Evolutionary conservation across 2,113 vertebrate genomes (phyloP), one percentile per base, ranked within the genome.

Genomic region (Tor tambroides): DNA sequence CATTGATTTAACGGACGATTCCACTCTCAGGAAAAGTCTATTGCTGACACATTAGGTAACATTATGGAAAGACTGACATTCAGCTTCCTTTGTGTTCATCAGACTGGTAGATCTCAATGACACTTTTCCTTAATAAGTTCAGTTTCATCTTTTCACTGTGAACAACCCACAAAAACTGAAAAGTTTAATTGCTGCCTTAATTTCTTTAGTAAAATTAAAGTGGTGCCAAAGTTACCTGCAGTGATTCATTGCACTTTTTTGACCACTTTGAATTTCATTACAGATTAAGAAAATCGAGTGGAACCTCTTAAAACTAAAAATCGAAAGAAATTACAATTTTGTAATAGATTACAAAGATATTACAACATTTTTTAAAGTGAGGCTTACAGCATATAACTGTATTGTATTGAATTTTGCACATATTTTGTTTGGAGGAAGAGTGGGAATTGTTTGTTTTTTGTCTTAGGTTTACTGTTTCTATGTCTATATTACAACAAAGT

Each of bases 211-310:
- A 30, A 46, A 77, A 17, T 49, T 49, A 77, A 28, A 51, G 75
- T 10, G 43, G 26, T 77, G 75, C 43, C 43, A 77, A 77, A 51
- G 26, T 77, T 77, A 51, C 75, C 75, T 77, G 75, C 74, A 76
- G 74, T 76, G 41, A 46, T 76, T n/a, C 12, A 15, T 77, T 49
- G 74, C 74, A 77, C 46, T 46, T 46, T 77, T 77, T 69, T 43
- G n/a, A 77, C 43, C n/a, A 26, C 3, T 51, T 51, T 15, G 12
- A 46, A 17, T 77, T 51, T 46, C 8, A 19, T 30, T 46, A 7
- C 6, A 28, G 26, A 10, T 30, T 5, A 51, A 77, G 6, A 28
- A 51, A 77, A 49, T 17, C 0, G 0, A 77, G 6, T 77, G 6
- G 15, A 19, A 51, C 0, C 2, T 76, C 23, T 76, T 6, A 51